Conservation (phyloP, 2,797 vertebrate species). For the Kryptopterus vitreolus region DNA sequence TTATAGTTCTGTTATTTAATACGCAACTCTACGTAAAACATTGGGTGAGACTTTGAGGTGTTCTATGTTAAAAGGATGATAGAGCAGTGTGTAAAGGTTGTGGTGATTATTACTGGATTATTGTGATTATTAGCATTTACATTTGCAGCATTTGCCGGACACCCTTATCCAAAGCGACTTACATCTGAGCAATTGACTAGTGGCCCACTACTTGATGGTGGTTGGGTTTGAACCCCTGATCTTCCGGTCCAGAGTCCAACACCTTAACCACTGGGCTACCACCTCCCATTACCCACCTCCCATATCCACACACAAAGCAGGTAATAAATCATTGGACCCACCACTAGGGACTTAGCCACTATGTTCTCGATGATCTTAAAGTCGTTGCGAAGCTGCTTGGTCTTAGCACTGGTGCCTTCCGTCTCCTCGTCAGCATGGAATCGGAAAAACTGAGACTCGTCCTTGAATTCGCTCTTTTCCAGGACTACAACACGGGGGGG, state of each 20-base stretch:
- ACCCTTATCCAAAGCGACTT: no score
- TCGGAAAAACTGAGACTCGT: constrained; percentile 96
- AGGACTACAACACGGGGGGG: constrained; percentile 74
- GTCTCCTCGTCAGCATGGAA: constrained; percentile 98
- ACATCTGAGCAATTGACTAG: no score
- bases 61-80: constrained; percentile 33
- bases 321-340: constrained; percentile 67
- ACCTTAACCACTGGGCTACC: no score
- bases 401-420: constrained; percentile 90
- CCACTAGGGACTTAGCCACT: constrained; percentile 90
- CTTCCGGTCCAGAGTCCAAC: no score
- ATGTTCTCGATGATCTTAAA: constrained; percentile 97
- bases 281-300: no score
- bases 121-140: no score
- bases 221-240: no score
- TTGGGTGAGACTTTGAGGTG: constrained; percentile 25
- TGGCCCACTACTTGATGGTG: no score
- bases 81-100: constrained; percentile 48
- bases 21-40: neutral
- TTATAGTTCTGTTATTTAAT: neutral
- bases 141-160: no score
- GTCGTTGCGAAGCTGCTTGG: constrained; percentile 92
- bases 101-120: constrained; percentile 48
- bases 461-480: constrained; percentile 98
- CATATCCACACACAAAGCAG: neutral